Conservation (phyloP, 2,113 vertebrate genomes). For the Gymnocephalus cernua region DNA sequence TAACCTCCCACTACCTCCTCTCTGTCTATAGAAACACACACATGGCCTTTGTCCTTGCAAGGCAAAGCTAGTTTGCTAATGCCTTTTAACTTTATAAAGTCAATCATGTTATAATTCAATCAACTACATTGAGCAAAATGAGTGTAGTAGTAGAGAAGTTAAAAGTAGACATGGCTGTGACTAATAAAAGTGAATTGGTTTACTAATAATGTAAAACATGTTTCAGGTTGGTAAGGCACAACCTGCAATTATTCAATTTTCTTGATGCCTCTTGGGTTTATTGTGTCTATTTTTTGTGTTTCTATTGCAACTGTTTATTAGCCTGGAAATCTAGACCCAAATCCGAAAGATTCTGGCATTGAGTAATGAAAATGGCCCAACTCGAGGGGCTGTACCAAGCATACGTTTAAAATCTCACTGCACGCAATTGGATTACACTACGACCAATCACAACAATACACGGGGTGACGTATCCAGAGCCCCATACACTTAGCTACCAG, state of each 20-base stretch:
- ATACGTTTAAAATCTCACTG: no score
- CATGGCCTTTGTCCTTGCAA: slow-evolving; percentile 48
- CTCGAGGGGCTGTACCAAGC: no score
- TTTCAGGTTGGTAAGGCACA: neutral
- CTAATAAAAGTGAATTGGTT: neutral
- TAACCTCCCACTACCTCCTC: slow-evolving; percentile 35
- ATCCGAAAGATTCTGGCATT: no score
- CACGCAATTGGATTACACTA: no score
- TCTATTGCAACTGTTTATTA: neutral
- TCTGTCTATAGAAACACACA: slow-evolving; percentile 43
- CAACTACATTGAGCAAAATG: neutral
- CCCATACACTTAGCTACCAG: no score
- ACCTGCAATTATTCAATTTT: slow-evolving; percentile 1
- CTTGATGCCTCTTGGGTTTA: neutral
- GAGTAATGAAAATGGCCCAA: no score
- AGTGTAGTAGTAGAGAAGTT: neutral
- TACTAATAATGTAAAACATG: neutral
- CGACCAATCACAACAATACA: no score
- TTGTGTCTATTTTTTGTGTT: slow-evolving; percentile 7
- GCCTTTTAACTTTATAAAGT: slow-evolving; percentile 16
- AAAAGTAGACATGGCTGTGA: neutral
- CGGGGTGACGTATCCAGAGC: no score
- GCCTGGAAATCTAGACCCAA: no score
- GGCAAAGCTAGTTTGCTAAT: slow-evolving; percentile 43
- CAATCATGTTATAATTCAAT: neutral